Percentiles rank a stretch among this genome's conserved stretches.
Conservation (phyloP, 2,797 vertebrate species). For the Mus spretus region DNA sequence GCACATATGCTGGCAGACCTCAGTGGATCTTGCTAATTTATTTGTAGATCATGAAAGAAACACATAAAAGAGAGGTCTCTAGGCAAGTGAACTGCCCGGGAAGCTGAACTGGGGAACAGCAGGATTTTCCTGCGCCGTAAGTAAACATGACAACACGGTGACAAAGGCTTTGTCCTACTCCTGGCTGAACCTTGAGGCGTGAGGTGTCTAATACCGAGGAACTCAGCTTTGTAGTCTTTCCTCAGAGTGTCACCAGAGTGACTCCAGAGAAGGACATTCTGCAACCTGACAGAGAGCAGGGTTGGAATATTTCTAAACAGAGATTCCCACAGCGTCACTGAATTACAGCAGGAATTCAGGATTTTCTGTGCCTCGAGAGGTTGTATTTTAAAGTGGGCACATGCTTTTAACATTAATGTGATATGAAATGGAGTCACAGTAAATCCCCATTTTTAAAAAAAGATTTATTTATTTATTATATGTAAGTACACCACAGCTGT, state of each 20-base stretch:
- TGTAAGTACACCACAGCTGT: no score
- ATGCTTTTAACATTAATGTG: conserved; percentile 68
- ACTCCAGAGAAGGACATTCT: conserved; percentile 67
- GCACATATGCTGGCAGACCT: conserved; percentile 74
- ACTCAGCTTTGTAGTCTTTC: conserved; percentile 57
- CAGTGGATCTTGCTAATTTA: conserved; percentile 76
- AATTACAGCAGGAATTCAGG: conserved; percentile 64
- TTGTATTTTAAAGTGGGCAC: conserved; percentile 63
- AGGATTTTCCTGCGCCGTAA: conserved; percentile 59
- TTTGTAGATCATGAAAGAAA: conserved; percentile 81
- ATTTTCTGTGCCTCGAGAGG: conserved; percentile 69
- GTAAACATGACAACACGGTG: conserved; percentile 71
- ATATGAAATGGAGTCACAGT: conserved; percentile 65
- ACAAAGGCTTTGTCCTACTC: conserved; percentile 70
- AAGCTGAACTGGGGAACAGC: conserved; percentile 63
- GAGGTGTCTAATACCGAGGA: conserved; percentile 59
- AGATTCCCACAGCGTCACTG: conserved; percentile 53
- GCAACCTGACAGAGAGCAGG: conserved; percentile 65
- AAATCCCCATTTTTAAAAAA: conserved; percentile 19
- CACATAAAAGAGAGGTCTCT: conserved; percentile 73
- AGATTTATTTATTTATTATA: no score
- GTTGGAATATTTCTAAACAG: conserved; percentile 81
- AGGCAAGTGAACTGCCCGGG: conserved; percentile 55
- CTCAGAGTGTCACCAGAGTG: conserved; percentile 54
- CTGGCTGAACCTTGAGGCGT: conserved; percentile 75